Conservation (phyloP, 2,113 vertebrate species). For the Nanorana parkeri region DNA sequence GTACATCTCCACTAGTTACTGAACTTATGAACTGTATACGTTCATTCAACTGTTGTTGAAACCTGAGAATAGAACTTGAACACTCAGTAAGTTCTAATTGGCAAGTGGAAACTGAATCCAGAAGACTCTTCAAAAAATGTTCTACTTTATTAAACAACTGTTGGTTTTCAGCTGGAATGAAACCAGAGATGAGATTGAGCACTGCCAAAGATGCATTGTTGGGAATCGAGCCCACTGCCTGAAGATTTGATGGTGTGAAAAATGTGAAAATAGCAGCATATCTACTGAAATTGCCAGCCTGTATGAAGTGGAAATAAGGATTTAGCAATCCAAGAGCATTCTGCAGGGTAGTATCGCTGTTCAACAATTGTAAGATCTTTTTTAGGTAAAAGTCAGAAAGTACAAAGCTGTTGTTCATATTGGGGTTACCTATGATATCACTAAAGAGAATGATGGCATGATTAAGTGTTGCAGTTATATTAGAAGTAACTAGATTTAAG, state of each 20-base stretch:
- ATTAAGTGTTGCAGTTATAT: neutral
- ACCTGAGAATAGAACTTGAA: neutral
- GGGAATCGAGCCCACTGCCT: neutral
- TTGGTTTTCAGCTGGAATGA: conserved; percentile 16
- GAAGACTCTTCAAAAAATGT: conserved; percentile 3
- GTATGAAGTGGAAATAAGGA: conserved; percentile 2
- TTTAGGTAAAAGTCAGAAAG: conserved; percentile 6
- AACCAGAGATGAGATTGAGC: conserved; percentile 10
- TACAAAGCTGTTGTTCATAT: neutral
- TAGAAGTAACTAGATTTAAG: neutral
- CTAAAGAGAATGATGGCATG: neutral
- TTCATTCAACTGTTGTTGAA: conserved; percentile 5
- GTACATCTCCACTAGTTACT: neutral
- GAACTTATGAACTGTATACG: neutral
- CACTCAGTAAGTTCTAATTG: conserved; percentile 4
- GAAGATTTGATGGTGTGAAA: conserved; percentile 37
- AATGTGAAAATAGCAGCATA: neutral
- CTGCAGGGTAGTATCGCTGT: neutral
- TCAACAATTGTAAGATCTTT: conserved; percentile 11
- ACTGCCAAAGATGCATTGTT: neutral
- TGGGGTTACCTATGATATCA: neutral
- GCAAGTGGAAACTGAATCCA: conserved; percentile 19
- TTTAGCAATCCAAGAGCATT: conserved; percentile 4
- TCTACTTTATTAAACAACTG: conserved; percentile 12
- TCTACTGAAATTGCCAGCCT: neutral